Base-by-base conservation (phyloP, 2,113 vertebrate species). In the Archilochus colubris region DNA sequence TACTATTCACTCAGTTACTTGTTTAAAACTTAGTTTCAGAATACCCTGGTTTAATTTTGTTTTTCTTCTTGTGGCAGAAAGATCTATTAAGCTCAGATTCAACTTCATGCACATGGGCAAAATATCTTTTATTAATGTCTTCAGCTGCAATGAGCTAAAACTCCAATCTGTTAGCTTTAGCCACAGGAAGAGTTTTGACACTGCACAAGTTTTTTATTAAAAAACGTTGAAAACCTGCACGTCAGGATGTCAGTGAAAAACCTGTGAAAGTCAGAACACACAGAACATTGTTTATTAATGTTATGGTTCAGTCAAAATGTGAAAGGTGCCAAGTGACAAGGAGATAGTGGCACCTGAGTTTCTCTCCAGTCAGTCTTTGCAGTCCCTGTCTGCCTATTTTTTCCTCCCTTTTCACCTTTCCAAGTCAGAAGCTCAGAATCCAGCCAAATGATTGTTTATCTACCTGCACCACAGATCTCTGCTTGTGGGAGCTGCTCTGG, bases 51-150 rank as follows among this genome's bases (percentile, higher is more conserved):
- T 72, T 46, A 17, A 3, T 54, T 64, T 53, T 68, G 67, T 16
- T 82, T 75, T 54, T 19, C 28, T 64, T 80, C 36, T 74, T 58
- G 43, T 78, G 22, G 7, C 57, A 86, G 66, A 63, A 68, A 82
- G 88, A 81, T 7, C 58, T 30, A 36, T 72, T 88, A 85, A 85
- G 10, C 24, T 30, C 38, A 82, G 58, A 80, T 73, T 73, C 55
- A 46, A n/a, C 54, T 73, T 91, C 22, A 40, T 46, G 77, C 27
- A n/a, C 31, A 17, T 4, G n/a, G 68, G 18, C 21, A 73, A 82
- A 89, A 73, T 27, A 86, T 16, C 43, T 91, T 85, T 76, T 91
- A 79, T 94, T 72, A 85, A 91, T 63, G 70, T 22, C 19, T 82
- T 89, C 64, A 72, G 51, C 36, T 62, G 27, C 27, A 46, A 87